Evolutionary conservation across 2,797 vertebrate genomes (phyloP), one percentile per base, ranked within the genome.

Genomic region (Ara ararauna): DNA sequence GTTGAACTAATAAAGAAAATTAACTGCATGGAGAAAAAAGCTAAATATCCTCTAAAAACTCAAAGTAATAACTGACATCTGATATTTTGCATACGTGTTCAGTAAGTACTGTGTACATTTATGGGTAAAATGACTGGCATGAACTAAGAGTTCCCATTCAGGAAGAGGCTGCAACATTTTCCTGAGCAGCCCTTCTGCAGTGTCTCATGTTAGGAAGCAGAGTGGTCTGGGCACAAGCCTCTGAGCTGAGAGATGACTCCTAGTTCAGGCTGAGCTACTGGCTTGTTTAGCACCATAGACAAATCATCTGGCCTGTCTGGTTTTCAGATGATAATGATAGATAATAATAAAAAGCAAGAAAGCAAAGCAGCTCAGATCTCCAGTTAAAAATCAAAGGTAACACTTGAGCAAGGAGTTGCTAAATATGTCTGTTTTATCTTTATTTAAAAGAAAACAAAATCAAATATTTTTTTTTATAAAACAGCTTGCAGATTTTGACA

Each of bases 11-110:
- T 77, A 85, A 88, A 53, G 54, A 93, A 96, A 97, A 96, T 94
- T 45, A 86, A 86, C 74, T 64, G 36, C 7, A 42, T 54, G 73
- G 51, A 20, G 75, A 72, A 85, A 78, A 40, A 77, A 92, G 48
- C 79, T 89, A 96, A 94, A 97, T 94, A 91, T 83, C 14, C 66
- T 93, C 75, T 92, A 70, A 95, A 94, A 94, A 12, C 24, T 64
- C 40, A 7, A 26, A 75, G 56, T 60, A 87, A 34, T 54, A 78
- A 42, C 34, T 66, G 40, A 27, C 30, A 27, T 48, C 18, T 56
- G 34, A 32, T 67, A 51, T 68, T 86, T 86, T 86, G 11, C 10
- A 7, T 61, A 26, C 23, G 20, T 38, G 8, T 70, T 66, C 56
- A 19, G 21, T 47, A 42, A 75, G 23, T 53, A 84, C 29, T 78